Evolutionary conservation across 23 tunicate genomes (phyloP).

Genomic region (Diplosoma virens): DNA sequence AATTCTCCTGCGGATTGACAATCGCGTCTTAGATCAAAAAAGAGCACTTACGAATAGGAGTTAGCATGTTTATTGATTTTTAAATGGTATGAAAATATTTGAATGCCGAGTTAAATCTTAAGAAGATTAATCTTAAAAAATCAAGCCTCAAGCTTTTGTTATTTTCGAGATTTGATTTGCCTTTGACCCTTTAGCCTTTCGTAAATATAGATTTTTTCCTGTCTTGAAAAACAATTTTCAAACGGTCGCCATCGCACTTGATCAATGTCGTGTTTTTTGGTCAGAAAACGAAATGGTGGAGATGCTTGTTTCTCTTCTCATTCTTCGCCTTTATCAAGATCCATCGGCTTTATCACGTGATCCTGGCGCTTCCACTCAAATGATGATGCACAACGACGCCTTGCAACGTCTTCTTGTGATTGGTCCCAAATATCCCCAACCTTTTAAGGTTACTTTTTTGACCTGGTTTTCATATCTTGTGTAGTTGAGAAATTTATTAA

Average conservation of each 20-base stretch:
- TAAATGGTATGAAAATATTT: too few species aligned
- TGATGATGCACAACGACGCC: conserved; percentile 58
- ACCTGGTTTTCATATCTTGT: not conserved
- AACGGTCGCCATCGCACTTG: not conserved
- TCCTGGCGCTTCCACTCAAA: not conserved
- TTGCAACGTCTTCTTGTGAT: conserved; percentile 59
- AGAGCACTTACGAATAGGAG: too few species aligned
- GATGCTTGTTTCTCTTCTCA: conserved; percentile 46
- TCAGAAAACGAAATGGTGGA: conserved; percentile 69
- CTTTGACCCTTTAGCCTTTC: too few species aligned
- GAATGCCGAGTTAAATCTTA: too few species aligned
- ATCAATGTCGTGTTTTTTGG: not conserved
- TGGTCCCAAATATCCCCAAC: conserved; percentile 45
- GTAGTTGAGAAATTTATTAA: not conserved
- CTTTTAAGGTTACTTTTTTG: conserved; percentile 36
- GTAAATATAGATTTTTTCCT: too few species aligned
- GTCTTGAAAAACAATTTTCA: not conserved
- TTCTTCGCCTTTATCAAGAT: conserved; percentile 17
- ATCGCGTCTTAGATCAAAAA: too few species aligned
- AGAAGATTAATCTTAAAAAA: too few species aligned
- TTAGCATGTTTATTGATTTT: too few species aligned
- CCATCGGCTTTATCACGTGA: not conserved
- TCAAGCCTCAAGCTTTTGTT: too few species aligned
- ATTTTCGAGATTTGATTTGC: too few species aligned
- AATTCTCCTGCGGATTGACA: not conserved